Evolutionary conservation across 2,797 vertebrate genomes (phyloP), one percentile per base, ranked within the genome.

Genomic region (Myiotriccus ornatus): DNA sequence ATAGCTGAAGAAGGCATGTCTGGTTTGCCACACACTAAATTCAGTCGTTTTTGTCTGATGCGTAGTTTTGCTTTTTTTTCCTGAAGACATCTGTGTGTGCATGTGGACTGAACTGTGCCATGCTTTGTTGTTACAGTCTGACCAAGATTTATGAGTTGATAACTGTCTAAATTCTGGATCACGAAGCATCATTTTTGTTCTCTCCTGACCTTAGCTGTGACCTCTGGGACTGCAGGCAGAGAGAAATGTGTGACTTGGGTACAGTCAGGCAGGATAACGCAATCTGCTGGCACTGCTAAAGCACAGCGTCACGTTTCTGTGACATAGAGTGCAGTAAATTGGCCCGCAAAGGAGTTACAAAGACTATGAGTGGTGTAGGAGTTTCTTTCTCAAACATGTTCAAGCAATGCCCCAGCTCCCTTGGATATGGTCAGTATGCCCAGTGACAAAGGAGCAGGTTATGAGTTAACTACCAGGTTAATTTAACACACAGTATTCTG

Each of bases 71-170:
- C 57, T 59, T 75, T 57, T 81, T 64, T 65, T 63, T 67, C 52
- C 44, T 87, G 80, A 65, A 57, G 59, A 47, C 68, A 60, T 25
- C 27, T 83, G 30, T 62, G n/a, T 41, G 23, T 75, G 89, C 53
- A 28, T 79, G 93, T 53, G 53, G 47, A 90, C 95, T 93, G 65
- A 73, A 46, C 82, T 91, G 92, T 92, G 94, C 96, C 94, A 81
- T 52, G 28, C 53, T 92, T 94, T 96, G 94, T 95, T 91, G 77
- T 97, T 97, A 95, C 92, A 60, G 57, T 81, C 87, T 93, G 95
- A 96, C 84, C 84, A 95, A 97, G 97, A 98, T 98, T 97, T 98
- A 98, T 90, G 95, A 96, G 93, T 92, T 94, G 97, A 95, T 97
- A 97, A 96, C 96, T 97, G 95, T 94, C 94, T 97, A 78, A 96